These are phyloP conservation scores for Brachypalpus laphriformis DNA, from an alignment of 2,888 invertebrate genomes.

Conservation along the genomic window DNA sequence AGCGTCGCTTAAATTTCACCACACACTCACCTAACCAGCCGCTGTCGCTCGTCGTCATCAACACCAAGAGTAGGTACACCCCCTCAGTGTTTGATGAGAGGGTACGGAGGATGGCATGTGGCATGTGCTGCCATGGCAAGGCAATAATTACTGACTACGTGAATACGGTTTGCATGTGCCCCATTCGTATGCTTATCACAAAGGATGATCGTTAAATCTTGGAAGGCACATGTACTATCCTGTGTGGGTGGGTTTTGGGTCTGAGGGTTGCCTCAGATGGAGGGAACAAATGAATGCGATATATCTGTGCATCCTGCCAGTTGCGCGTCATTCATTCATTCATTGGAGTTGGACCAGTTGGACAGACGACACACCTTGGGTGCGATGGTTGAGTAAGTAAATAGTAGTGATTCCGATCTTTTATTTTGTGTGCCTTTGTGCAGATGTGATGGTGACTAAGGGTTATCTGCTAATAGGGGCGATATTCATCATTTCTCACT, in stretches of 20 bases:
- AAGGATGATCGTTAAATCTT: constrained; percentile 65
- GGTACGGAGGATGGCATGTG: background rate
- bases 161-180: constrained; percentile 43
- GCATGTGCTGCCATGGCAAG: background rate
- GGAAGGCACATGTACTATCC: constrained; percentile 22
- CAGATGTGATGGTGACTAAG: constrained; percentile 23
- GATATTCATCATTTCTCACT: constrained; percentile 62
- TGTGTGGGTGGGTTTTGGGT: background rate
- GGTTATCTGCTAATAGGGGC: constrained; percentile 46
- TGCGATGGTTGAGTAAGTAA: constrained; percentile 35
- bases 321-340: constrained; percentile 58
- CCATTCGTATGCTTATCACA: constrained; percentile 62
- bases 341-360: background rate
- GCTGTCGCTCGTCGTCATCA: background rate
- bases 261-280: background rate
- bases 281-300: constrained; percentile 48
- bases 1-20: constrained; percentile 60
- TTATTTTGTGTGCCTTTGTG: background rate
- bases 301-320: constrained; percentile 48
- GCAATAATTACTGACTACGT: constrained; percentile 54
- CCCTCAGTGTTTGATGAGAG: constrained; percentile 10
- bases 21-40: background rate
- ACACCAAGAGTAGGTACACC: background rate
- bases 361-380: constrained; percentile 1
- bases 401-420: constrained; percentile 45